Conservation (phyloP, 2,113 vertebrate genomes). For the Mesembrinibis cayennensis region DNA sequence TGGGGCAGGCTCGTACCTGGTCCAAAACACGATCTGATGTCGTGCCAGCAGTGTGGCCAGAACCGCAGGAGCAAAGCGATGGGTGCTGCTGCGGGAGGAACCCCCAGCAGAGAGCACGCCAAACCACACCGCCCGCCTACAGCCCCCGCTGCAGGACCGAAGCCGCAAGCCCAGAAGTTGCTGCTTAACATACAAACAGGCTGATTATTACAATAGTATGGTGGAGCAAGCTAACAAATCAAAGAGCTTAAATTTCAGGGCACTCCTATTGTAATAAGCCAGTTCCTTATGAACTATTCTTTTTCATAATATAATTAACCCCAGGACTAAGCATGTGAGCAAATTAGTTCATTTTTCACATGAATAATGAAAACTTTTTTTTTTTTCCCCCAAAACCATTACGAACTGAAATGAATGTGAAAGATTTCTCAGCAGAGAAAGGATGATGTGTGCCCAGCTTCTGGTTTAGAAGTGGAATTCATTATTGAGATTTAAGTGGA, state of each 20-base stretch:
- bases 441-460: background rate
- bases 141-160: rapidly evolving
- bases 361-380: background rate
- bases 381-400: background rate
- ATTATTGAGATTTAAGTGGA: slow-evolving; percentile 12
- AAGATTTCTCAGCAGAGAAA: background rate
- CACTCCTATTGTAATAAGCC: background rate
- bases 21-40: rapidly evolving
- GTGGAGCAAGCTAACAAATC: background rate
- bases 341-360: slow-evolving; percentile 43
- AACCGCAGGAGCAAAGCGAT: rapidly evolving
- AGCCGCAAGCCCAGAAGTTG: background rate
- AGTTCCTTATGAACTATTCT: background rate
- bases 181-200: background rate
- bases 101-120: rapidly evolving
- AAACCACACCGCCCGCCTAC: background rate
- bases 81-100: rapidly evolving
- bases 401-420: background rate
- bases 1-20: background rate
- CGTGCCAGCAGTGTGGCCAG: background rate
- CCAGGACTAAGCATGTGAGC: background rate
- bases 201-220: rapidly evolving
- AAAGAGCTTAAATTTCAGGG: slow-evolving; percentile 36
- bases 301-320: slow-evolving; percentile 50
- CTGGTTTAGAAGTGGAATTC: background rate